Percentiles rank a stretch among this genome's conserved stretches.
Conservation (phyloP, 2,888 invertebrate species). For the Lasius fuliginosus region DNA sequence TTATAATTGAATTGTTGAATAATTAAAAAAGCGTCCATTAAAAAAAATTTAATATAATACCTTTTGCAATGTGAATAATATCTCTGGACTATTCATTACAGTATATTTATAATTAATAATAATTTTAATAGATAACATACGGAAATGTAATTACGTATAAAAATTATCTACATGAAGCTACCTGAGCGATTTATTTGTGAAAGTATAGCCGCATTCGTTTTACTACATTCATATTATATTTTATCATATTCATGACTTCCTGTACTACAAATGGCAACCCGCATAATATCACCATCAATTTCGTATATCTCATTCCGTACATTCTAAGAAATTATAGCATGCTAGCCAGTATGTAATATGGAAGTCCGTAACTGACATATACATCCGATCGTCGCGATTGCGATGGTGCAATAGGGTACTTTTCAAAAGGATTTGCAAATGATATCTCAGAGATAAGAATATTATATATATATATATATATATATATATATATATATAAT, state of each 20-base stretch:
- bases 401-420: neutral
- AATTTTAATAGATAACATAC: neutral
- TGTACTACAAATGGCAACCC: constrained; percentile 30
- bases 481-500: neutral
- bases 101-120: neutral
- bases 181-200: constrained; percentile 37
- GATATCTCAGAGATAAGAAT: neutral
- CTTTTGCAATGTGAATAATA: neutral
- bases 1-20: neutral
- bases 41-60: neutral
- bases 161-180: constrained; percentile 5
- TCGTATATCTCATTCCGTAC: constrained; percentile 19
- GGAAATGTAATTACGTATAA: constrained; percentile 12
- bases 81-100: neutral
- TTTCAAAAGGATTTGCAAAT: neutral
- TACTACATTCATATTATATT: constrained; percentile 22
- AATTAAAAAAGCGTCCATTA: neutral
- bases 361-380: constrained; percentile 8
- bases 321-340: constrained; percentile 38
- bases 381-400: constrained; percentile 7
- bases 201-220: constrained; percentile 34
- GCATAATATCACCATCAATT: constrained; percentile 33
- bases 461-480: neutral
- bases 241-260: constrained; percentile 41
- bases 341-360: constrained; percentile 28